Base-by-base conservation (phyloP, 2,888 invertebrate genomes). In the Pocota personata region DNA sequence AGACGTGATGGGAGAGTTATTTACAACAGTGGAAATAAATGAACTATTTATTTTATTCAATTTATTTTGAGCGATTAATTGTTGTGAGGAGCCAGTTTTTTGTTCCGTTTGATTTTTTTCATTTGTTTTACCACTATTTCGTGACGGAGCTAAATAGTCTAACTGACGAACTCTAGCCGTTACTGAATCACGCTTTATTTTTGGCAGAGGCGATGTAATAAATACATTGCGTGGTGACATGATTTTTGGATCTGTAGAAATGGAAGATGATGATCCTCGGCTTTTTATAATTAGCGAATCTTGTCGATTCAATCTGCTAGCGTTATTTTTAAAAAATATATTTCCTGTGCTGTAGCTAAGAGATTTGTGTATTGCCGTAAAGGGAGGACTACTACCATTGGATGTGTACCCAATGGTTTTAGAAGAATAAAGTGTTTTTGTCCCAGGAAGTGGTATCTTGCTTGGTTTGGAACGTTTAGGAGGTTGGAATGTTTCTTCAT, bases 371-470 rank as follows among this genome's bases (percentile, higher is more conserved):
- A 91, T 91, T 40, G 90, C 89, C n/a, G 88, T 87, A 27, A 62
- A 94, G 93, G 88, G 94, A 93, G 82, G 75, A 71, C 67, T 75
- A 46, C 48, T 75, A 27, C 66, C 48, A 69, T 69, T 79, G 16
- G 75, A 84, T 24, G 24, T 37, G 16, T 21, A 58, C 10, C 50
- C 43, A 55, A 58, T 50, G 21, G 71, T 10, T 52, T 82, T 71
- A 21, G 73, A 78, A 43, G 73, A 71, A 66, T 64, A 69, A 32
- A 66, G 62, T 58, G 90, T 88, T 89, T 94, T 93, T 90, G 92
- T 94, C 62, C 91, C 94, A 55, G 94, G 94, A 90, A 96, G 93
- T 75, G 96, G 96, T 89, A 96, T 96, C 92, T 95, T 95, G 92
- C 95, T 95, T 69, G 96, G 95, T 87, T 94, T 95, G 87, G 94